Conservation (phyloP, 2,888 invertebrate species). For the Noctua janthe region DNA sequence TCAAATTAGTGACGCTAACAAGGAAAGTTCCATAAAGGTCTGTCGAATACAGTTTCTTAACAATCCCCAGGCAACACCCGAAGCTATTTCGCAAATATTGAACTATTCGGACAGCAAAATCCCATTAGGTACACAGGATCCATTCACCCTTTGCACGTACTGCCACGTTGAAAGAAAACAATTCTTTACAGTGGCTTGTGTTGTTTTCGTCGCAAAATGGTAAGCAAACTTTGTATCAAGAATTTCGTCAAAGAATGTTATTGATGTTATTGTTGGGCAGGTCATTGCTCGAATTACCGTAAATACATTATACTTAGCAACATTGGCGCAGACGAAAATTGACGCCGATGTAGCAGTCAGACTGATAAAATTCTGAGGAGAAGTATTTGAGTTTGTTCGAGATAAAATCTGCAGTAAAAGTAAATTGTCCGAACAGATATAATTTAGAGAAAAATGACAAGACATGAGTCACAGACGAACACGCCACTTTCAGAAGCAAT, state of each 20-base stretch:
- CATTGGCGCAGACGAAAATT: slow-evolving; percentile 6
- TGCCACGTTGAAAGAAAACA: slow-evolving; percentile 32
- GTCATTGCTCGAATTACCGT: slow-evolving; percentile 35
- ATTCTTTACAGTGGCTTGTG: slow-evolving; percentile 29
- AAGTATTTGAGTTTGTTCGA: slow-evolving; percentile 8
- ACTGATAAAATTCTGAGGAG: background rate
- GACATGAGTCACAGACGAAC: slow-evolving; percentile 27
- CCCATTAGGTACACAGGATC: slow-evolving; percentile 17
- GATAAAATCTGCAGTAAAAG: slow-evolving; percentile 22
- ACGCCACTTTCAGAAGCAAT: slow-evolving; percentile 22
- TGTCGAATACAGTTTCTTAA: slow-evolving; percentile 35
- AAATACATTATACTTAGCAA: slow-evolving; percentile 26
- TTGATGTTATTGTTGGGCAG: slow-evolving; percentile 12
- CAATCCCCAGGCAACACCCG: slow-evolving; percentile 27
- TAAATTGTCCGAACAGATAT: slow-evolving; percentile 13
- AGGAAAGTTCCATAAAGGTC: slow-evolving; percentile 29
- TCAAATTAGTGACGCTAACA: slow-evolving; percentile 27
- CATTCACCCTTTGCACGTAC: slow-evolving; percentile 52
- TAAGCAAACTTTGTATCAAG: background rate
- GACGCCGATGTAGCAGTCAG: background rate
- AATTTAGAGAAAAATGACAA: slow-evolving; percentile 13
- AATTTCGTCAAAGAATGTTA: slow-evolving; percentile 16
- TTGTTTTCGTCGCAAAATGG: slow-evolving; percentile 29
- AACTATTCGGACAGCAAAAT: slow-evolving; percentile 30
- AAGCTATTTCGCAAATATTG: slow-evolving; percentile 48